Percentiles rank a stretch among this genome's conserved stretches.
These are phyloP conservation scores for Phodopus roborovskii DNA, from an alignment of 2,113 vertebrate species.

Conservation along the genomic window DNA sequence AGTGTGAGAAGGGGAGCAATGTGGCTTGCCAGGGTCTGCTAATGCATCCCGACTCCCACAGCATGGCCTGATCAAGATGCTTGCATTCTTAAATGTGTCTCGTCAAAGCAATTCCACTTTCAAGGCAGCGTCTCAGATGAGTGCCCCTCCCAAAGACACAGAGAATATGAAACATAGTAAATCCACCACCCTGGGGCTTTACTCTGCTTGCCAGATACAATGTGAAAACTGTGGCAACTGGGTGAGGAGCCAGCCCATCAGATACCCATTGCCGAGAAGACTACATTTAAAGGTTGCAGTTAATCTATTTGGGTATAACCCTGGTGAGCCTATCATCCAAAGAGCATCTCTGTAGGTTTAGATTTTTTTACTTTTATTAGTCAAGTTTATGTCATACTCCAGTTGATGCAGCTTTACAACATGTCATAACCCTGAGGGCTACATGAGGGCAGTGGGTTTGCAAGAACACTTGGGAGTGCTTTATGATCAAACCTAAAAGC, in stretches of 20 bases:
- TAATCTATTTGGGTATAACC: background rate
- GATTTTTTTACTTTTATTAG: background rate
- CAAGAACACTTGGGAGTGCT: background rate
- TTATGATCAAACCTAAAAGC: conserved; percentile 8
- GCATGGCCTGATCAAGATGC: background rate
- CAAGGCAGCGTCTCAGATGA: conserved; percentile 26
- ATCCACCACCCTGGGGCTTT: background rate
- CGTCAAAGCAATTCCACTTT: background rate
- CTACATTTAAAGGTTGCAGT: background rate
- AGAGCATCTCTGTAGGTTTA: background rate
- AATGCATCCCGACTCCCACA: background rate
- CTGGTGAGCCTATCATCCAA: background rate
- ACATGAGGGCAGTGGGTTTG: background rate
- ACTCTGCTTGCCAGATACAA: background rate
- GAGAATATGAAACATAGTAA: background rate
- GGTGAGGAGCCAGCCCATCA: background rate
- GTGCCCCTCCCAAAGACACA: background rate
- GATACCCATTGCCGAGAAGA: background rate
- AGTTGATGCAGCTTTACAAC: background rate
- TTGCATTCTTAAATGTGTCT: background rate
- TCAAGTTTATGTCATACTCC: background rate
- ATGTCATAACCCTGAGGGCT: background rate
- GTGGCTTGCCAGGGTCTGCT: background rate
- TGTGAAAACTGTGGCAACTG: background rate
- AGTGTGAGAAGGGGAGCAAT: background rate